Evolutionary conservation across 2,113 vertebrate genomes (phyloP).

Genomic region (Tragelaphus imberbis): DNA sequence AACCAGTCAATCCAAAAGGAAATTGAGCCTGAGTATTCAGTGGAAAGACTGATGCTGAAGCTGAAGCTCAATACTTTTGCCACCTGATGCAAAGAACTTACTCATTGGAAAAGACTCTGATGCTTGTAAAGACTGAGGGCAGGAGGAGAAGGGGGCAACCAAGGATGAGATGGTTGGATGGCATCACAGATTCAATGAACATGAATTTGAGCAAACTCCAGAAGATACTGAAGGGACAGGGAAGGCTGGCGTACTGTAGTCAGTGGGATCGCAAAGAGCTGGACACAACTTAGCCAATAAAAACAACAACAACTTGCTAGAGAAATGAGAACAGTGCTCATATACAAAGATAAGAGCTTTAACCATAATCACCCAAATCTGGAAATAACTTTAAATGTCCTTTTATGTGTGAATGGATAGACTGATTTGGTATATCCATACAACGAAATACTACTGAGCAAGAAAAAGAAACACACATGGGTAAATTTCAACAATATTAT

Average conservation of each 20-base stretch:
- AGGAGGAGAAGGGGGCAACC: not conserved
- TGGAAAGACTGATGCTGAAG: not conserved
- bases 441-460: not conserved
- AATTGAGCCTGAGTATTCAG: not conserved
- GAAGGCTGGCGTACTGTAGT: accelerated
- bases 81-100: not conserved
- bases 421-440: not conserved
- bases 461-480: not conserved
- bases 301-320: not conserved
- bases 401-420: not conserved
- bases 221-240: not conserved
- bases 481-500: not conserved
- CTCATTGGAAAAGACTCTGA: not conserved
- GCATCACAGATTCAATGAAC: not conserved
- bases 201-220: not conserved
- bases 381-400: not conserved
- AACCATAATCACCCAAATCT: not conserved
- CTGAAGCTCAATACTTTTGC: not conserved
- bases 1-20: not conserved
- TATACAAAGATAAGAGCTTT: not conserved
- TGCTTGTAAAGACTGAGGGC: not conserved
- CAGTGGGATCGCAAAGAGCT: not conserved
- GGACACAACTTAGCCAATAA: not conserved
- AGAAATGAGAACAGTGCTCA: not conserved
- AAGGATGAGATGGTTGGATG: not conserved